A percentile compares a stretch with the other conserved stretches of the same genome.
These are phyloP conservation scores for Vulpes lagopus DNA, from an alignment of 2,113 vertebrate species.

Conservation along the genomic window DNA sequence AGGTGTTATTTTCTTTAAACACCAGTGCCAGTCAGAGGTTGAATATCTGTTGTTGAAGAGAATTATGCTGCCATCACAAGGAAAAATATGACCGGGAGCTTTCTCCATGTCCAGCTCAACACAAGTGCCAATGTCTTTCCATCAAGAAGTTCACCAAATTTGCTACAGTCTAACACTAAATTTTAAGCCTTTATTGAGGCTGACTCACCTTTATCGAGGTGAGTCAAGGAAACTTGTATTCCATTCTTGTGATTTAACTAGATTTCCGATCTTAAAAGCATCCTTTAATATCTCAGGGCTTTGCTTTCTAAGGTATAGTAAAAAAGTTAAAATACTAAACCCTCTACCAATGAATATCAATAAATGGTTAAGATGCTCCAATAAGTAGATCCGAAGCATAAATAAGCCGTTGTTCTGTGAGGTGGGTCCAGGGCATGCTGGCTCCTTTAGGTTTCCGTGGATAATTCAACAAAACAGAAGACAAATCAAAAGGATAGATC, in stretches of 20 bases:
- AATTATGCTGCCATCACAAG: neutral
- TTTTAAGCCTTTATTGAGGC: neutral
- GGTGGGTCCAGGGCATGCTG: neutral
- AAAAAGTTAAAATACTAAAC: neutral
- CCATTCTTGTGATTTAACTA: neutral
- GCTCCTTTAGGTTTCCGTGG: neutral
- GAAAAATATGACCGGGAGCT: neutral
- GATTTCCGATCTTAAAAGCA: neutral
- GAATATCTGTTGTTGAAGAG: neutral
- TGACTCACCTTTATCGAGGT: neutral
- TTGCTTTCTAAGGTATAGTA: neutral
- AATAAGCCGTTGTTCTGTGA: neutral
- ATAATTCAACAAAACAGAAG: constrained; percentile 19
- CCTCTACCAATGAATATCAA: neutral
- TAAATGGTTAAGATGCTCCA: neutral
- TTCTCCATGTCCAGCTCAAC: neutral
- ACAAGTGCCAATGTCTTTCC: neutral
- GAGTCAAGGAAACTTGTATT: neutral
- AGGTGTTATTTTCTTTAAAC: neutral
- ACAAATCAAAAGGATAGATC: neutral
- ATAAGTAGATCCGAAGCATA: neutral
- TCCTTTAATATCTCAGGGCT: neutral
- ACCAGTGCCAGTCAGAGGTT: neutral
- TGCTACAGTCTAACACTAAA: neutral
- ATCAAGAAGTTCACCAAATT: neutral